Percentiles rank a stretch among this genome's conserved stretches.
Evolutionary conservation across 2,113 vertebrate species (phyloP).

Genomic region (Toxotes jaculatrix): DNA sequence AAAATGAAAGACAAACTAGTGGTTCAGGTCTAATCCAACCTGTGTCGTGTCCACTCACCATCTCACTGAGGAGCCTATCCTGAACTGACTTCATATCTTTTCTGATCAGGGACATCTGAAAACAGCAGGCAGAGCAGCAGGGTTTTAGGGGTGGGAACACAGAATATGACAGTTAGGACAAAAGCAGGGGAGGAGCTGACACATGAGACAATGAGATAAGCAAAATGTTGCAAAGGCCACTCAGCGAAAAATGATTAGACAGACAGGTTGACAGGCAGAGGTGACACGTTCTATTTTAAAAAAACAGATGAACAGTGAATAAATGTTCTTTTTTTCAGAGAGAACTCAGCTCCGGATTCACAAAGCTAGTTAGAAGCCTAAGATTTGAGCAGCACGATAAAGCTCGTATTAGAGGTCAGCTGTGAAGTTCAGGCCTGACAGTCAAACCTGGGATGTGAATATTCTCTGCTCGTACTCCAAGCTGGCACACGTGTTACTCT

Average conservation of each 20-base stretch:
- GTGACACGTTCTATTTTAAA: background rate
- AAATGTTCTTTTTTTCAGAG: background rate
- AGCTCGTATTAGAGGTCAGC: slow-evolving; percentile 20
- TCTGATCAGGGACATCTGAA: slow-evolving; percentile 83
- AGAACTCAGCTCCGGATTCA: background rate
- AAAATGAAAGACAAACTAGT: slow-evolving; percentile 4
- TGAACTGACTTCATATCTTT: slow-evolving; percentile 85
- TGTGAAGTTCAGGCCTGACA: slow-evolving; percentile 1
- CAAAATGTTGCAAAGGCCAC: slow-evolving; percentile 24
- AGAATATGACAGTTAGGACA: slow-evolving; percentile 19
- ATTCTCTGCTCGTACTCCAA: slow-evolving; percentile 78
- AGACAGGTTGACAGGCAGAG: background rate
- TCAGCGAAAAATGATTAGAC: slow-evolving; percentile 14
- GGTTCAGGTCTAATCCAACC: slow-evolving; percentile 10
- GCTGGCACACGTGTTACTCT: slow-evolving; percentile 61
- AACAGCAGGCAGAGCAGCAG: slow-evolving; percentile 51
- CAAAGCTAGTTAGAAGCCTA: background rate
- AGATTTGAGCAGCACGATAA: slow-evolving; percentile 16
- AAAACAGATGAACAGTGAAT: background rate
- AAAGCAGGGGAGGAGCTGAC: slow-evolving; percentile 5
- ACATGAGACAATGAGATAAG: slow-evolving; percentile 34
- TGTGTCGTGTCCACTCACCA: slow-evolving; percentile 74
- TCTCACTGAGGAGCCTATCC: slow-evolving; percentile 82
- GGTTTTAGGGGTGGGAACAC: slow-evolving; percentile 4
- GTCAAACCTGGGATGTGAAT: slow-evolving; percentile 82